Evolutionary conservation across 2,113 vertebrate genomes (phyloP).

Genomic region (Brienomyrus brachyistius): DNA sequence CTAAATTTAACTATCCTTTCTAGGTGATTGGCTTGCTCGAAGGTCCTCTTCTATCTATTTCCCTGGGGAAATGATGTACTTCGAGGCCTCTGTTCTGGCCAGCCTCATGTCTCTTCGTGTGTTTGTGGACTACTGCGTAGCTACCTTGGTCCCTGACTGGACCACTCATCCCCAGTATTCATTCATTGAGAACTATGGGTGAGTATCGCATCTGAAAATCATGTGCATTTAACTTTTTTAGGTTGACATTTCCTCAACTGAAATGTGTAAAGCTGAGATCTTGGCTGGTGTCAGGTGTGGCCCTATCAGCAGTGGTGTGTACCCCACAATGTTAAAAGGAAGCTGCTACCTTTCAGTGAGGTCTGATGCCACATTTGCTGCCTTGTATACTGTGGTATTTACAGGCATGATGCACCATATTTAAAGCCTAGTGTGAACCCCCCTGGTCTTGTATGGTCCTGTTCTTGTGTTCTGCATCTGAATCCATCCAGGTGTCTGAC

Average conservation of each 20-base stretch:
- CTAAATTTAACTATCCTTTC: background rate
- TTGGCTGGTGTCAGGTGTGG: too few relatives aligned
- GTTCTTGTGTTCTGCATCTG: background rate
- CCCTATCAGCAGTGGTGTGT: too few relatives aligned
- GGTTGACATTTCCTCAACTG: background rate
- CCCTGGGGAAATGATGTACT: slow-evolving; percentile 43
- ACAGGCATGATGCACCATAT: background rate
- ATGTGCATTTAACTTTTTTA: background rate
- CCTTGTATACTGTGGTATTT: background rate
- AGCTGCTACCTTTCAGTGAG: background rate
- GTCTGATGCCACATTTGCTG: background rate
- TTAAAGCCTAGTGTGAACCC: background rate
- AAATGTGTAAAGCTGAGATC: too few relatives aligned
- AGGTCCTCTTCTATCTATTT: slow-evolving; percentile 38
- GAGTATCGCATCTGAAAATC: background rate
- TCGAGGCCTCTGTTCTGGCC: slow-evolving; percentile 45
- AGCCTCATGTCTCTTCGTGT: slow-evolving; percentile 47
- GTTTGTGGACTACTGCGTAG: slow-evolving; percentile 53
- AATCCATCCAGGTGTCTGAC: slow-evolving; percentile 44
- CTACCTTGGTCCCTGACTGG: slow-evolving; percentile 39
- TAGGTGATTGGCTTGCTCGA: slow-evolving; percentile 48
- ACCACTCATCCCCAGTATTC: slow-evolving; percentile 44
- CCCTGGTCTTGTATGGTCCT: background rate
- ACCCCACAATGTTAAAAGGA: too few relatives aligned
- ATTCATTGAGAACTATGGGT: slow-evolving; percentile 53